phyloP scores from a whole-genome alignment of 1,140 invertebrate species.

The Polypedilum vanderplanki region DNA sequence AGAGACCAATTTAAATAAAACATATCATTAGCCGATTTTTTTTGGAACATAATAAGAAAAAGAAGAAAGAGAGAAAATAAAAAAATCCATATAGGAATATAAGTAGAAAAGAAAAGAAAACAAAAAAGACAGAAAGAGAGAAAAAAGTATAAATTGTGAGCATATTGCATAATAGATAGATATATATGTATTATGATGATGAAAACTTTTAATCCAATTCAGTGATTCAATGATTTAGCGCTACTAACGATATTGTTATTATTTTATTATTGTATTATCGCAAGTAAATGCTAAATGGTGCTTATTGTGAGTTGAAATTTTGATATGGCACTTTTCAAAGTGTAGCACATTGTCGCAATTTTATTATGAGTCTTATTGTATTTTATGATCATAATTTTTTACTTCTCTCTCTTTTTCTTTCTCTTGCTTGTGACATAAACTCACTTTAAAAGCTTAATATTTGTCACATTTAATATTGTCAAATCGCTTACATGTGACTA shows the following conservation, averaged over 20 bases:
- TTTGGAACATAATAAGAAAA: not conserved
- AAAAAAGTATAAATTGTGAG: not conserved
- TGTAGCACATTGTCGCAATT: not conserved
- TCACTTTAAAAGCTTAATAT: constrained; percentile 3
- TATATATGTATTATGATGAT: not conserved
- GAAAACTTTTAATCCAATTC: not conserved
- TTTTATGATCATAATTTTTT: not conserved
- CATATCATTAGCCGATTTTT: not conserved
- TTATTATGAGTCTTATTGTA: not conserved
- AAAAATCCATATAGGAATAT: not conserved
- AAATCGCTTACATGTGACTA: not conserved
- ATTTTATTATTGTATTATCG: not conserved
- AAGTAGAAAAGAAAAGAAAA: not conserved
- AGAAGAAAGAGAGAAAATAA: too few species aligned
- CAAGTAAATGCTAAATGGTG: not conserved
- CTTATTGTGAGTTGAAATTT: not conserved
- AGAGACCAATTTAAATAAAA: not conserved
- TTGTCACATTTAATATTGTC: constrained; percentile 19
- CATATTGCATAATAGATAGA: not conserved
- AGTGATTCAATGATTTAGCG: not conserved
- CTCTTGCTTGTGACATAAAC: not conserved
- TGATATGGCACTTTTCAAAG: not conserved
- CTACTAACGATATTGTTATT: not conserved
- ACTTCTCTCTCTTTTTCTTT: not conserved
- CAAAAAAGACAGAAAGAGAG: not conserved